Conservation (phyloP, 2,797 vertebrate species). For the Antrozous pallidus region DNA sequence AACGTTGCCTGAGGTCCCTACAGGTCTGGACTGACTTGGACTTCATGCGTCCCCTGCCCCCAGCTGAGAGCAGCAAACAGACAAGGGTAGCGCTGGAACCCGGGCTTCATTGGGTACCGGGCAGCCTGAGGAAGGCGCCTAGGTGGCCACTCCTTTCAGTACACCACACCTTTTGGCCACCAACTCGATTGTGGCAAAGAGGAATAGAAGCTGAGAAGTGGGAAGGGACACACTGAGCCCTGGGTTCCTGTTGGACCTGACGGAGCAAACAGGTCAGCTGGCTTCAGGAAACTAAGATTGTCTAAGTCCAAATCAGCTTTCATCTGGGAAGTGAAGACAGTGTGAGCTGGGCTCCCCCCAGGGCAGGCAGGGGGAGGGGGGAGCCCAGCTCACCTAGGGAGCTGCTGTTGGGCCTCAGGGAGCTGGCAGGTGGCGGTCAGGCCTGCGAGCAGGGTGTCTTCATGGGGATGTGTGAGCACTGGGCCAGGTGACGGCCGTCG, state of each 20-base stretch:
- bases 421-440: not conserved
- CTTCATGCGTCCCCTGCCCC: not conserved
- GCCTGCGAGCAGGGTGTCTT: too few species aligned
- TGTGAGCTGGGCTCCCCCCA: too few species aligned
- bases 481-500: not conserved
- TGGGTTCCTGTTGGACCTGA: not conserved
- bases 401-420: too few species aligned
- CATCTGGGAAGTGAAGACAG: not conserved
- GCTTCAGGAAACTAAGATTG: not conserved
- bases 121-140: not conserved
- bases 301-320: not conserved
- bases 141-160: not conserved
- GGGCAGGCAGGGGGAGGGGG: too few species aligned
- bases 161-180: not conserved
- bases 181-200: not conserved
- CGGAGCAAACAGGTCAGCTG: not conserved
- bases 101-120: not conserved
- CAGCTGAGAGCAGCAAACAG: not conserved
- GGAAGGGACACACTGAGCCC: not conserved
- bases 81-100: not conserved
- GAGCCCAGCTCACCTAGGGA: too few species aligned
- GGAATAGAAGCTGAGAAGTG: not conserved
- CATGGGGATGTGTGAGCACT: not conserved
- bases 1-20: not conserved
- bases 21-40: not conserved